These are phyloP conservation scores for Epizoanthus ramosus DNA, from an alignment of 92 coral and sea anemone species.

Conservation along the genomic window DNA sequence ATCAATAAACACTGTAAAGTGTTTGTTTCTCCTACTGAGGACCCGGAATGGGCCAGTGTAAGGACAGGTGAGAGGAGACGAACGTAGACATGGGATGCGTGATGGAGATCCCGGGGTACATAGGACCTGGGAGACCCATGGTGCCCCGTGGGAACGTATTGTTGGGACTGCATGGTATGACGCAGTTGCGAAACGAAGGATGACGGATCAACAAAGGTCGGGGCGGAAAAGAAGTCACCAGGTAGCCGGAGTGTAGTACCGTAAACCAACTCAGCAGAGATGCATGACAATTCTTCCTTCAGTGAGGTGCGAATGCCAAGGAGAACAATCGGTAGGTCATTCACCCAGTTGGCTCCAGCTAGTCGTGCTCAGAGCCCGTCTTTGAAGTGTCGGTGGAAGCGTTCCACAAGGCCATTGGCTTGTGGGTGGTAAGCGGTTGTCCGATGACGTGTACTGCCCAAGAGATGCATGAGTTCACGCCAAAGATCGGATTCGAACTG, in stretches of 20 bases:
- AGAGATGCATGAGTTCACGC: slow-evolving; percentile 57
- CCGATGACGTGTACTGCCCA: slow-evolving; percentile 53
- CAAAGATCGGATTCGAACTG: slow-evolving; percentile 58
- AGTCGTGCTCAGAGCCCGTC: slow-evolving; percentile 44
- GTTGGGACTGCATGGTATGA: slow-evolving; percentile 44
- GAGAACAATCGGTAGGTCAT: slow-evolving; percentile 52
- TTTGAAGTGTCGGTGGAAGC: slow-evolving; percentile 58
- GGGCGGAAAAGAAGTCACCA: slow-evolving; percentile 56
- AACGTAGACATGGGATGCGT: slow-evolving; percentile 53
- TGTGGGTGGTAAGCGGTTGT: slow-evolving; percentile 67
- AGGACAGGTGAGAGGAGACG: slow-evolving; percentile 51
- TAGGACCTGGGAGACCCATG: slow-evolving; percentile 36
- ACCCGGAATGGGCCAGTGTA: slow-evolving; percentile 56
- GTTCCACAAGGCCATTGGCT: slow-evolving; percentile 57
- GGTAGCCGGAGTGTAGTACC: slow-evolving; percentile 60
- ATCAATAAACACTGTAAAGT: slow-evolving; percentile 54
- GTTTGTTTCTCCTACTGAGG: slow-evolving; percentile 46
- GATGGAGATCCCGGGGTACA: slow-evolving; percentile 35
- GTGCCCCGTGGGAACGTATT: slow-evolving; percentile 19
- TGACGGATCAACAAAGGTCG: slow-evolving; percentile 10
- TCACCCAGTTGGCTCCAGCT: slow-evolving; percentile 39
- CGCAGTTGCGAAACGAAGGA: slow-evolving; percentile 43
- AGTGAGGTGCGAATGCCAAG: slow-evolving; percentile 52
- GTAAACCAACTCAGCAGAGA: slow-evolving; percentile 47
- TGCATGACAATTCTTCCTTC: slow-evolving; percentile 55